Base-by-base conservation (phyloP, 2,797 vertebrate species). In the Lemur catta region DNA sequence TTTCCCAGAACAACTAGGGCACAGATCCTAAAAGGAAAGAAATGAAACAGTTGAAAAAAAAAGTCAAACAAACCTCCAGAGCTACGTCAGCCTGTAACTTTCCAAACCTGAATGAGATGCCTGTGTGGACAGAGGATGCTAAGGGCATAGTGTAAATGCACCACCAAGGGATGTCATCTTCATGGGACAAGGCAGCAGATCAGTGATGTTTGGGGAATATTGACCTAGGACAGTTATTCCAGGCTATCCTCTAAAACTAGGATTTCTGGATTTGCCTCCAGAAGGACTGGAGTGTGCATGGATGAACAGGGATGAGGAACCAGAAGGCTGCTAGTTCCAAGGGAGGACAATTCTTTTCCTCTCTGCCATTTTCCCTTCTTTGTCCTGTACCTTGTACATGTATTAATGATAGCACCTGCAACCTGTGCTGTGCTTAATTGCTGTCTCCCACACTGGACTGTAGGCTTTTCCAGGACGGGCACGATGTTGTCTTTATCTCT, bases 1-100 rank as follows among this genome's bases (percentile, higher is more conserved):
- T 99, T 99, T 99, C 98, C 98, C 98, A 99, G 98, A 98, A 98
- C 97, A 97, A 98, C 96, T 43, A 98, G 98, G 98, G 98, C 98
- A 98, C 96, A 96, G 97, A 98, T 98, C 97, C 97, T 98, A 98
- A 98, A 97, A 98, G 96, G 98, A 98, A 98, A 98, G 96, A 98
- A 98, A 98, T 90, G 94, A 97, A 98, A 97, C 93, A 95, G 94
- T 94, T 46, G 74, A 93, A 71, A 48, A 97, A 95, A 94, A 87
- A 59, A 84, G 78, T 55, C 91, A 85, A 97, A 79, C 79, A 95
- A 97, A 87, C 89, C 81, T 97, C 92, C 89, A 95, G 95, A 95
- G 92, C 92, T 88, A 48, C 94, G 97, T 98, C 98, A 98, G 94
- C 94, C 95, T 98, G 98, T 96, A 98, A 41, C 97, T 98, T 98